A percentile compares a stretch with the other conserved stretches of the same genome.
These are phyloP conservation scores for Poecilia gillii DNA, from an alignment of 2,797 vertebrate species.

Conservation along the genomic window DNA sequence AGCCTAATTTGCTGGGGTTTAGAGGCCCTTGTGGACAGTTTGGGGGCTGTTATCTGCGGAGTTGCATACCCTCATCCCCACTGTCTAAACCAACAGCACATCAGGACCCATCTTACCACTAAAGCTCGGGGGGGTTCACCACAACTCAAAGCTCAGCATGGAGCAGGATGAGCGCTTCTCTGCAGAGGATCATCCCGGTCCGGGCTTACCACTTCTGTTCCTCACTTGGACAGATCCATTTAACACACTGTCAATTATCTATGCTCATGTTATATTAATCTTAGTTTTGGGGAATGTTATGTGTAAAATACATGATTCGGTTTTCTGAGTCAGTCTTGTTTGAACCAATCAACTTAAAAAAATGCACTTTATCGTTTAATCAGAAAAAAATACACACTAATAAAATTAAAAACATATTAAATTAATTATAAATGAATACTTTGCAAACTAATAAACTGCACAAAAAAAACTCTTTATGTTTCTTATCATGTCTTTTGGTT, in stretches of 20 bases:
- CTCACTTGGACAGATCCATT: slow-evolving; percentile 52
- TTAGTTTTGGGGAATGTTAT: slow-evolving; percentile 21
- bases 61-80: slow-evolving; percentile 71
- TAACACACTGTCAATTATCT: slow-evolving; percentile 50
- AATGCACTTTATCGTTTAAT: background rate
- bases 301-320: slow-evolving; percentile 32
- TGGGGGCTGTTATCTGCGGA: slow-evolving; percentile 77
- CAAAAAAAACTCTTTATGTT: background rate
- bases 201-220: slow-evolving; percentile 46
- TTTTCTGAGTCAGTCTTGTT: slow-evolving; percentile 17
- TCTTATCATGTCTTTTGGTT: background rate
- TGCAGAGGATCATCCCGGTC: slow-evolving; percentile 59
- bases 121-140: slow-evolving; percentile 56
- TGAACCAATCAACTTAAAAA: background rate
- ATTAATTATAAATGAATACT: background rate
- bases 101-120: slow-evolving; percentile 63
- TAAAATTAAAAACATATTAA: background rate
- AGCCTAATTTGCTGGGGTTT: slow-evolving; percentile 82
- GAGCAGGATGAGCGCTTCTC: slow-evolving; percentile 67
- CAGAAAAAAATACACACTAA: background rate
- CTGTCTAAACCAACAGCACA: slow-evolving; percentile 71
- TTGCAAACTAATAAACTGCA: background rate
- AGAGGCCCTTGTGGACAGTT: slow-evolving; percentile 79
- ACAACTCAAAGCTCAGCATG: slow-evolving; percentile 57
- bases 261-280: slow-evolving; percentile 49